A percentile compares a stretch with the other conserved stretches of the same genome.
Evolutionary conservation across 2,797 vertebrate genomes (phyloP).

Genomic region (Chiloscyllium punctatum): DNA sequence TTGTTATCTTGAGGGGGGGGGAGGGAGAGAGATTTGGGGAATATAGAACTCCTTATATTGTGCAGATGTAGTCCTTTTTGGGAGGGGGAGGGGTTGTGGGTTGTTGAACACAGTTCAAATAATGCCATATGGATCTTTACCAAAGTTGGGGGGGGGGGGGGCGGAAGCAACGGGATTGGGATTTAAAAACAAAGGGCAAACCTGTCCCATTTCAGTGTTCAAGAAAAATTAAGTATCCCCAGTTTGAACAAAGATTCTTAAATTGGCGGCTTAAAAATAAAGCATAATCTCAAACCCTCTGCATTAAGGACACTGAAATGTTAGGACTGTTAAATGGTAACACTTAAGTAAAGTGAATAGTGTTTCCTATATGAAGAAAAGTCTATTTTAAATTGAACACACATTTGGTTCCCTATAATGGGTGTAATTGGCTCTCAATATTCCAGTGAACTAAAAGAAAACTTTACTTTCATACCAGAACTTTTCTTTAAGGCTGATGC

Average conservation of each 20-base stretch:
- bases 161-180: background rate
- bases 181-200: constrained; percentile 17
- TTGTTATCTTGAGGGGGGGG: background rate
- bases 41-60: background rate
- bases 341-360: background rate
- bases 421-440: constrained; percentile 35
- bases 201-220: constrained; percentile 37
- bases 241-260: constrained; percentile 34
- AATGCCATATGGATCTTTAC: constrained; percentile 34
- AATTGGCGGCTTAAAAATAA: background rate
- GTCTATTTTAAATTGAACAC: constrained; percentile 24
- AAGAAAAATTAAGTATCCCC: constrained; percentile 8
- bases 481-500: constrained; percentile 37
- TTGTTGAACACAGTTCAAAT: constrained; percentile 40
- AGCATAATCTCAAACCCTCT: background rate
- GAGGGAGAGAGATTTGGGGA: background rate
- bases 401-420: constrained; percentile 35
- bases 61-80: constrained; percentile 40
- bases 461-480: constrained; percentile 33
- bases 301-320: constrained; percentile 32
- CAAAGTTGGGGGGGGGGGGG: background rate
- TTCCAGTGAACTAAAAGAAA: constrained; percentile 34
- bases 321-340: constrained; percentile 35
- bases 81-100: constrained; percentile 46
- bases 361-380: background rate